Base-by-base conservation (phyloP, 2,888 invertebrate genomes). In the Macaria notata region DNA sequence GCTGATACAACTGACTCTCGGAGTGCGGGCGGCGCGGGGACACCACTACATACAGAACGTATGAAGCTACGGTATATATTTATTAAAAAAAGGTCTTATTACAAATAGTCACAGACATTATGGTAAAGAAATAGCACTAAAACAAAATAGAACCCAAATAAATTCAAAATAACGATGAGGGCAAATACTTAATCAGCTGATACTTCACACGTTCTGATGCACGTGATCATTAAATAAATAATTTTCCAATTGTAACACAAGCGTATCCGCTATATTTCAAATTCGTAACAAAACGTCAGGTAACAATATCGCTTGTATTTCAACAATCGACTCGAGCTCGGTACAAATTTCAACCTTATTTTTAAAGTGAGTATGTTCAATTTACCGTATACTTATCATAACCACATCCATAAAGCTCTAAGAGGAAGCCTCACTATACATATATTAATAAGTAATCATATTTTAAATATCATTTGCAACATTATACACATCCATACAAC, bases 401-500 rank as follows among this genome's bases (percentile, higher is more conserved):
- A 85, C 83, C 88, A 84, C 84, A 82, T 84, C 79, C 84, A 84
- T 87, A 88, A 86, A 87, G 86, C 88, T 88, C 85, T 88, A 86
- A 83, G 83, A 88, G 88, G 90, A 90, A 90, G 89, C 90, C 88
- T 90, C 88, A 73, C 88, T 88, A 87, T 87, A 89, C 83, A 86
- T 81, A 84, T 81, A 81, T 80, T 76, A 76, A 80, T 59, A 83
- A 79, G 79, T 79, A 75, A 74, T 64, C 65, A 73, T 64, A 68
- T 71, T 83, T 84, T 82, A 85, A 86, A 86, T 86, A 87, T 84
- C 75, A 79, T 84, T 80, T 79, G 78, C 83, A 80, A 82, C 81
- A 86, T 84, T 59, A 83, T 84, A 87, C 86, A 86, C 87, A 81
- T 85, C 82, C 87, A 87, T 87, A 88, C 87, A 81, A 82, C 83